Percentiles rank a stretch among this genome's conserved stretches.
phyloP scores from a whole-genome alignment of 2,888 invertebrate species.

The Zonitis immaculata region DNA sequence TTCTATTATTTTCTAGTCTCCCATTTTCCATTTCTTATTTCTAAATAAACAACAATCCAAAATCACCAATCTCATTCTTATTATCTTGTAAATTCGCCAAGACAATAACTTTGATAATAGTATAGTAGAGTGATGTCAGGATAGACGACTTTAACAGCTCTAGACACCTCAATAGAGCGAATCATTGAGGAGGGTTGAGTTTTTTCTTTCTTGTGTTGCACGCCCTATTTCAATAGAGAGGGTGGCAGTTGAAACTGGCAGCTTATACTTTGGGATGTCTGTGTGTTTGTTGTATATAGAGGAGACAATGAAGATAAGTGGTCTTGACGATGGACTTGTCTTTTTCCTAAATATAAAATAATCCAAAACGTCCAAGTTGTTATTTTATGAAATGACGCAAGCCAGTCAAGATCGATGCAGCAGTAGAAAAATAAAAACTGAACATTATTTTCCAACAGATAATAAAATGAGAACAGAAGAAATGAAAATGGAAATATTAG shows the following conservation, averaged over 20 bases:
- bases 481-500: too few relatives aligned
- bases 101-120: conserved; percentile 16
- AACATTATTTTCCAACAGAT: too few relatives aligned
- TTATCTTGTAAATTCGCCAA: conserved; percentile 15
- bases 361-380: conserved; percentile 1
- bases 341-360: too few relatives aligned
- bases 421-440: too few relatives aligned
- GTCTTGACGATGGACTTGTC: not conserved
- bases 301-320: not conserved
- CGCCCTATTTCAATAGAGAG: too few relatives aligned
- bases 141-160: conserved; percentile 17
- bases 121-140: conserved; percentile 16
- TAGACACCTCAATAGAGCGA: conserved; percentile 21
- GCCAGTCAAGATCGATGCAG: not conserved
- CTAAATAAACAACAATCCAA: not conserved
- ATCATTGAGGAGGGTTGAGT: conserved; percentile 8
- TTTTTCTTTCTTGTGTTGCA: conserved; percentile 1
- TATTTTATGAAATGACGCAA: not conserved
- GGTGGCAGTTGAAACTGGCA: not conserved
- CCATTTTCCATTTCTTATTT: not conserved
- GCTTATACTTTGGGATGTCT: not conserved
- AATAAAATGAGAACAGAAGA: too few relatives aligned
- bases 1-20: not conserved
- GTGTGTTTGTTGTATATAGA: not conserved
- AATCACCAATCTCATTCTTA: not conserved